These are phyloP conservation scores for Pocillopora damicornis DNA, from an alignment of 64 coral and sea anemone genomes.

Conservation along the genomic window DNA sequence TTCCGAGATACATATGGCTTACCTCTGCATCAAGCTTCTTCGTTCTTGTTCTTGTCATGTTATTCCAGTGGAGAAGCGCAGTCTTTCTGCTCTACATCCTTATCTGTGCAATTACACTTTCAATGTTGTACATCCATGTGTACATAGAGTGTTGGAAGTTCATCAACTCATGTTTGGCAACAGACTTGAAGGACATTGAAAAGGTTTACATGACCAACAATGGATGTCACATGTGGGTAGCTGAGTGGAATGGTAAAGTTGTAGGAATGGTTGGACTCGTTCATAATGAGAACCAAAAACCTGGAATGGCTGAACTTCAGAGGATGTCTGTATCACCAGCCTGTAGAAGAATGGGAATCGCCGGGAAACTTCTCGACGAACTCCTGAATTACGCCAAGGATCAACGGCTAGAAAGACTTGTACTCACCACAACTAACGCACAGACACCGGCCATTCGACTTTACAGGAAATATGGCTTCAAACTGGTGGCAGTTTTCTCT, in stretches of 20 bases:
- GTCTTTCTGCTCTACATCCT: too few relatives aligned
- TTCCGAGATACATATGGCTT: too few relatives aligned
- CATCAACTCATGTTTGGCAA: background rate
- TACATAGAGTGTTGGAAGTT: too few relatives aligned
- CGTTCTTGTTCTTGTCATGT: too few relatives aligned
- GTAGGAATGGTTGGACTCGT: constrained; percentile 36
- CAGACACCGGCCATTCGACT: constrained; percentile 8
- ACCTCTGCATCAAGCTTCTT: too few relatives aligned
- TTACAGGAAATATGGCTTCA: constrained; percentile 31
- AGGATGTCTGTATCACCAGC: constrained; percentile 27
- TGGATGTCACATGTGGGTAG: constrained; percentile 27
- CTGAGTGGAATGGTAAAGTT: constrained; percentile 18
- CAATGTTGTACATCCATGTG: too few relatives aligned
- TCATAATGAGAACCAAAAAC: constrained; percentile 9
- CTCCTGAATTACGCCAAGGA: background rate
- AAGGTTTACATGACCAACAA: background rate
- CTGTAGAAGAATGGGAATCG: constrained; percentile 20
- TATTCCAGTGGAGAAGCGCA: too few relatives aligned
- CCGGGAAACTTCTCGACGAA: background rate
- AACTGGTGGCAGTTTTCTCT: background rate
- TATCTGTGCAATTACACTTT: too few relatives aligned
- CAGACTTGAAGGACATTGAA: constrained; percentile 25
- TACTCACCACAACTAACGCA: background rate
- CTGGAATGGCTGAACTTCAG: constrained; percentile 14
- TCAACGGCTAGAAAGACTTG: background rate